A percentile compares a stretch with the other conserved stretches of the same genome.
These are phyloP conservation scores for Cryptophagus acutangulus DNA, from an alignment of 2,888 invertebrate genomes.

Conservation along the genomic window DNA sequence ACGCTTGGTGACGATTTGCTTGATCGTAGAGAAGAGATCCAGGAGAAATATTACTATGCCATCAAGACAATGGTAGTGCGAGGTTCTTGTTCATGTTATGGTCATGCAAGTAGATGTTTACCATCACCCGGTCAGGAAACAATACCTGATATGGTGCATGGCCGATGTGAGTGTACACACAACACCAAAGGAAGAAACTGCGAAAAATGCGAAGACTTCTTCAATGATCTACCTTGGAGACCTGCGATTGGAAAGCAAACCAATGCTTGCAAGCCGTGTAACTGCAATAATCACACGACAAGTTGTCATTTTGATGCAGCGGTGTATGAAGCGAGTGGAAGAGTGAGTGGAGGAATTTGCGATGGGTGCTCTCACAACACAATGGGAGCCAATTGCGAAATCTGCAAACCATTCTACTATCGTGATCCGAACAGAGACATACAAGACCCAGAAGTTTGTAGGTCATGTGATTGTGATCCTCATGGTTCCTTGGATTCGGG, in stretches of 20 bases:
- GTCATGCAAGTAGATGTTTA: constrained; percentile 90
- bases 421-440: constrained; percentile 79
- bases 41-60: constrained; percentile 98
- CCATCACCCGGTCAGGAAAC: constrained; percentile 70
- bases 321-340: constrained; percentile 84
- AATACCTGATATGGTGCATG: constrained; percentile 90
- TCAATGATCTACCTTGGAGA: constrained; percentile 96
- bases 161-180: constrained; percentile 95
- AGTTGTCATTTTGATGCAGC: constrained; percentile 94
- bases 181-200: constrained; percentile 96
- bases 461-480: constrained; percentile 87
- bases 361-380: constrained; percentile 97
- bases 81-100: constrained; percentile 98
- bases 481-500: constrained; percentile 85
- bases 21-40: constrained; percentile 85
- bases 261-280: constrained; percentile 91
- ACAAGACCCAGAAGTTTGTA: constrained; percentile 84
- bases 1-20: constrained; percentile 95
- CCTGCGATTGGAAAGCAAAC: constrained; percentile 91
- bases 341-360: constrained; percentile 94
- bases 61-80: constrained; percentile 96
- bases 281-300: constrained; percentile 89
- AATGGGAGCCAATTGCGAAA: constrained; percentile 93
- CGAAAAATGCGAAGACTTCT: constrained; percentile 94
- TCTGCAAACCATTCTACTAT: constrained; percentile 90